Evolutionary conservation across 2,797 vertebrate genomes (phyloP).

Genomic region (Thaleichthys pacificus): DNA sequence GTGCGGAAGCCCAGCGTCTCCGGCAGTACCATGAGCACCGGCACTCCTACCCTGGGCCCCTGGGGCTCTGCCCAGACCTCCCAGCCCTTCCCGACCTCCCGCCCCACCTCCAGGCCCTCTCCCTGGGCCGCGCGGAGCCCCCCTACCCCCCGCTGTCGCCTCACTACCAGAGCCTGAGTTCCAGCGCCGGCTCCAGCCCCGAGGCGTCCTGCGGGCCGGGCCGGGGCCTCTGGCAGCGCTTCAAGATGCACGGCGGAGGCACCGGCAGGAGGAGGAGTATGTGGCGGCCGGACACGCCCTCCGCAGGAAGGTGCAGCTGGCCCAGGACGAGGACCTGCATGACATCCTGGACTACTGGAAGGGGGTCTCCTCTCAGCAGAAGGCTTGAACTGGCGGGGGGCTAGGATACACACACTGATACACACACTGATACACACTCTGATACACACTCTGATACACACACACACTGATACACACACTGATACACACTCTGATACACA

Average conservation of each 20-base stretch:
- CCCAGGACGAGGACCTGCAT: slow-evolving; percentile 98
- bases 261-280: slow-evolving; percentile 89
- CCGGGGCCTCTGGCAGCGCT: slow-evolving; percentile 92
- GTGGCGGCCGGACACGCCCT: slow-evolving; percentile 96
- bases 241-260: slow-evolving; percentile 94
- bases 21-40: slow-evolving; percentile 93
- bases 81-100: slow-evolving; percentile 82
- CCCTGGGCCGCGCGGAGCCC: slow-evolving; percentile 71
- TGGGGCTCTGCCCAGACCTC: slow-evolving; percentile 79
- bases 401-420: slow-evolving; percentile 34
- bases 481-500: not conserved
- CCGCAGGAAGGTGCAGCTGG: slow-evolving; percentile 97
- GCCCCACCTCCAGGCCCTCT: slow-evolving; percentile 72
- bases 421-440: slow-evolving; percentile 54
- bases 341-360: slow-evolving; percentile 99
- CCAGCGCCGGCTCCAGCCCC: slow-evolving; percentile 91
- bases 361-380: slow-evolving; percentile 97
- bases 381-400: slow-evolving; percentile 79
- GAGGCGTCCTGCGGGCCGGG: slow-evolving; percentile 89
- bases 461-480: not conserved
- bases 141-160: slow-evolving; percentile 93
- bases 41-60: slow-evolving; percentile 92
- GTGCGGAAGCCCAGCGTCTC: slow-evolving; percentile 91
- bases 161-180: slow-evolving; percentile 94
- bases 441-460: not conserved